These are phyloP conservation scores for Bos indicus DNA, from an alignment of 2,113 vertebrate genomes.

Conservation along the genomic window DNA sequence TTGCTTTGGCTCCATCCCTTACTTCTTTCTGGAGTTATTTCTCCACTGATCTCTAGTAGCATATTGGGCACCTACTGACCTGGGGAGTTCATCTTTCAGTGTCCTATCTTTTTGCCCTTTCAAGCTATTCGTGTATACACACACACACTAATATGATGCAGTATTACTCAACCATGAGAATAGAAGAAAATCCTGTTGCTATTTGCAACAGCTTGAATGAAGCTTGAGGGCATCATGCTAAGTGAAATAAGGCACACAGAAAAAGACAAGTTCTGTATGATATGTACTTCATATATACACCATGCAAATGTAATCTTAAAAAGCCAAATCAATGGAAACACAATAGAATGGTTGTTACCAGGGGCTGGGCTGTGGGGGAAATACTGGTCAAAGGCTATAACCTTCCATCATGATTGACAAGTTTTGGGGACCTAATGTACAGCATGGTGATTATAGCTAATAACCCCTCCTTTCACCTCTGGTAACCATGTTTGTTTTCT, in stretches of 20 bases:
- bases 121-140: not conserved
- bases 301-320: not conserved
- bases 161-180: not conserved
- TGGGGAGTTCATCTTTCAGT: not conserved
- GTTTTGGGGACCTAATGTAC: not conserved
- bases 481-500: not conserved
- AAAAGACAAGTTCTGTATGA: not conserved
- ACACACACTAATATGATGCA: not conserved
- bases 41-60: not conserved
- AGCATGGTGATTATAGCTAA: not conserved
- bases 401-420: not conserved
- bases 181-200: not conserved
- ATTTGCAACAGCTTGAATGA: not conserved
- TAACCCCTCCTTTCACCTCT: not conserved
- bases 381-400: not conserved
- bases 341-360: not conserved
- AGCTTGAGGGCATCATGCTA: not conserved
- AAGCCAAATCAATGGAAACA: not conserved
- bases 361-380: not conserved
- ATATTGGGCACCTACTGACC: rapidly evolving
- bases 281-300: not conserved
- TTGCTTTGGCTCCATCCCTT: not conserved
- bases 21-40: not conserved
- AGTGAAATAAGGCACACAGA: not conserved
- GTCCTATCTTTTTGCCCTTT: not conserved